Conservation (phyloP, 2,797 vertebrate species). For the Brachyrhaphis roseni region DNA sequence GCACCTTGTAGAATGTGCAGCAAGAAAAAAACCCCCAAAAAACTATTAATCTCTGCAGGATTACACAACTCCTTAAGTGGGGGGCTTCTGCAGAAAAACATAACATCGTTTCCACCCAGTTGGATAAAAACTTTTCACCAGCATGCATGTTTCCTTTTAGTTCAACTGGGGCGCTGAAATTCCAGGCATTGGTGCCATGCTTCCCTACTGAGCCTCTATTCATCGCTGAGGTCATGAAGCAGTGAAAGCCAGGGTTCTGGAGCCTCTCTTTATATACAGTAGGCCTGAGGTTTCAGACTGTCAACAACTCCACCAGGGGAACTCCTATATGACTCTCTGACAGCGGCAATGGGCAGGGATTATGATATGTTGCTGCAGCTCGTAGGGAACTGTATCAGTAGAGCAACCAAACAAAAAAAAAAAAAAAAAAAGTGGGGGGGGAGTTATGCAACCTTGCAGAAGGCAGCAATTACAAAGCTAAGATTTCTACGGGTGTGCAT, state of each 20-base stretch:
- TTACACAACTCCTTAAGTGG: constrained; percentile 12
- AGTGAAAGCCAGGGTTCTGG: constrained; percentile 17
- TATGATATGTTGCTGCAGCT: constrained; percentile 20
- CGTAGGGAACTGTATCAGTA: constrained; percentile 40
- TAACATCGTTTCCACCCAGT: constrained; percentile 9
- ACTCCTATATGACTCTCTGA: constrained; percentile 15
- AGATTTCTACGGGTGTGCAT: constrained; percentile 14
- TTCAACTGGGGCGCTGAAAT: constrained; percentile 47
- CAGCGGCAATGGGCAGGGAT: constrained; percentile 16
- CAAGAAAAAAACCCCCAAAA: no score
- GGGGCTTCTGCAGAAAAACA: constrained; percentile 13
- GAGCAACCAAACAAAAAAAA: constrained; percentile 13
- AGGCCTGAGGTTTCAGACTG: constrained; percentile 42
- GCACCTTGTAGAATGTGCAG: constrained; percentile 20
- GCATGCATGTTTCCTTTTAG: constrained; percentile 23
- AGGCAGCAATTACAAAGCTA: background rate
- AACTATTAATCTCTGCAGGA: constrained; percentile 15
- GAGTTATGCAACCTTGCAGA: constrained; percentile 14
- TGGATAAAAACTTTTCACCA: constrained; percentile 22
- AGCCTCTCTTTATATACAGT: constrained; percentile 30
- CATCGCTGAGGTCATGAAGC: constrained; percentile 38
- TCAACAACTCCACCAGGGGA: constrained; percentile 35
- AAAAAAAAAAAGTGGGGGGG: background rate
- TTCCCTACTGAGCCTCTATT: constrained; percentile 67
- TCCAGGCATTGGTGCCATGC: constrained; percentile 61